Evolutionary conservation across 1,140 invertebrate genomes (phyloP).

Genomic region (Meloidogyne hapla): DNA sequence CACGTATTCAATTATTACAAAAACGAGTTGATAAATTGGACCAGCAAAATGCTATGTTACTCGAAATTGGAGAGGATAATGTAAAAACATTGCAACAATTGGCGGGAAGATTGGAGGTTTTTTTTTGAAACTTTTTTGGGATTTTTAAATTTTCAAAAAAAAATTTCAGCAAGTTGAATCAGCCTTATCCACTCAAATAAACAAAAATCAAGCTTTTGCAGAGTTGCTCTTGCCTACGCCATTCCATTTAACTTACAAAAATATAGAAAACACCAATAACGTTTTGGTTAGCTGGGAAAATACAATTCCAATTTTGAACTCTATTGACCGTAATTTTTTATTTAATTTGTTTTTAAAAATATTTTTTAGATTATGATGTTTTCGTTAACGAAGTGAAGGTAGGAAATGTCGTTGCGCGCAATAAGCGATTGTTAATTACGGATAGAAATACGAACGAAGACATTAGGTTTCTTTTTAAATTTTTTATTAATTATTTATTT

Average conservation of each 20-base stretch:
- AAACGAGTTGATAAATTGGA: constrained; percentile 15
- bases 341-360: neutral
- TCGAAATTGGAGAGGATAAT: constrained; percentile 16
- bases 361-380: constrained; percentile 23
- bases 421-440: constrained; percentile 9
- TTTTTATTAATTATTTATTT: neutral
- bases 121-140: too few relatives aligned
- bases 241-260: neutral
- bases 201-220: neutral
- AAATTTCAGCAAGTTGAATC: constrained; percentile 14
- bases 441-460: constrained; percentile 13
- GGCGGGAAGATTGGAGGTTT: constrained; percentile 23
- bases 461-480: constrained; percentile 3
- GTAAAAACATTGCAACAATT: constrained; percentile 23
- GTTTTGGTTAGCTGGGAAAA: constrained; percentile 25
- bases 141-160: neutral
- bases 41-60: constrained; percentile 13
- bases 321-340: constrained; percentile 17
- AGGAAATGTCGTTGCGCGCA: constrained; percentile 3
- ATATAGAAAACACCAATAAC: neutral
- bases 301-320: constrained; percentile 21
- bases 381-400: constrained; percentile 7
- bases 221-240: constrained; percentile 22
- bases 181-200: neutral
- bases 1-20: constrained; percentile 19